These are phyloP conservation scores for Paragorgia papillata DNA, from an alignment of 92 coral and sea anemone genomes.

Conservation along the genomic window DNA sequence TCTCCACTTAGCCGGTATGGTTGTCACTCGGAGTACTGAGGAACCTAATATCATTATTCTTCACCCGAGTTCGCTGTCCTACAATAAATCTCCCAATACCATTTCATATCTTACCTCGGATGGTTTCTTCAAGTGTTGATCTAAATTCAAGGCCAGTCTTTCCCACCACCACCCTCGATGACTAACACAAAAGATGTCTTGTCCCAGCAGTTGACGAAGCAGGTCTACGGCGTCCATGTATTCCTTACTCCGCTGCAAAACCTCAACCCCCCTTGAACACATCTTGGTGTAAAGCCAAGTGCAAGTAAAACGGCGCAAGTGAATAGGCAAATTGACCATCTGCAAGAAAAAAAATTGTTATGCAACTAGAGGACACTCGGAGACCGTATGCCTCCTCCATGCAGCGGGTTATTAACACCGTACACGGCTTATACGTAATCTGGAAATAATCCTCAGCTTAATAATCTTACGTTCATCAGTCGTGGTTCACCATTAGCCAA, in stretches of 20 bases:
- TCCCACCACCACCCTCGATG: conserved; percentile 95
- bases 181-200: conserved; percentile 76
- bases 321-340: conserved; percentile 67
- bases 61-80: too few relatives aligned
- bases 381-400: too few relatives aligned
- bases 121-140: conserved; percentile 92
- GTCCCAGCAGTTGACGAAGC: conserved; percentile 67
- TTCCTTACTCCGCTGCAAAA: conserved; percentile 79
- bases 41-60: too few relatives aligned
- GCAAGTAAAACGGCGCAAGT: conserved; percentile 83
- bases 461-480: conserved; percentile 19
- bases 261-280: conserved; percentile 92
- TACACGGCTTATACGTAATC: too few relatives aligned
- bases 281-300: conserved; percentile 87
- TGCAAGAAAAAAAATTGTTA: too few relatives aligned
- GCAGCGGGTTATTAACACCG: too few relatives aligned
- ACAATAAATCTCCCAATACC: too few relatives aligned
- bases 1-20: too few relatives aligned
- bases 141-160: conserved; percentile 82
- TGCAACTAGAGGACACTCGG: too few relatives aligned
- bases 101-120: conserved; percentile 66
- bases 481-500: conserved; percentile 33
- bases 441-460: too few relatives aligned
- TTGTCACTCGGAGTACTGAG: too few relatives aligned
- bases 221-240: conserved; percentile 84